Base-by-base conservation (phyloP, 64 coral and sea anemone genomes). In the Montipora efflorescens region DNA sequence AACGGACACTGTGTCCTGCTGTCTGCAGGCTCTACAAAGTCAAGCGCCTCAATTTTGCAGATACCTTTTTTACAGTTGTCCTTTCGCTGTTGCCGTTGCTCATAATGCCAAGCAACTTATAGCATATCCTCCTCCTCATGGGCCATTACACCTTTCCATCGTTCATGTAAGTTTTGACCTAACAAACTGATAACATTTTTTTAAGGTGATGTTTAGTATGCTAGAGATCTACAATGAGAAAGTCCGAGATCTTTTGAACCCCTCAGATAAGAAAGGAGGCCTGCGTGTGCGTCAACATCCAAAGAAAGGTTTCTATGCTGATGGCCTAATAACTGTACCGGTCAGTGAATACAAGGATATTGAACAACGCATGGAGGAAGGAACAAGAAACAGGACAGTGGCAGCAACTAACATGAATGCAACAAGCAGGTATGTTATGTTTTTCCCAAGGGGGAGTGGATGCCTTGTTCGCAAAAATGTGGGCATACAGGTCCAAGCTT, bases 161-260 rank as follows among this genome's bases (percentile, higher is more conserved):
- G 6, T 55, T 7, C 52, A 7, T 5, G 6, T 55, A 55, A 55
- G 52, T 55, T 21, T 4, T 4, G 15, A 14, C 10, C 16, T 67
- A 67, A 67, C 62, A 67, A 67, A 14, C 4, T 21, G 9, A 8
- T 64, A 0, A 22, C 5, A 45, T 20, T 78, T 8, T 19, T 82
- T 83, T n/a, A 64, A 98, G 96, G 96, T 98, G 11, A 46, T 89
- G 61, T 98, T 95, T 57, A 98, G 96, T 52, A 98, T 98, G 96
- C 90, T 98, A 15, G 96, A 98, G 61, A 98, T 98, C 80, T 98
- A 98, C 90, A 98, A 98, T 87, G 95, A 96, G 87, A 90, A 96
- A 78, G 95, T 96, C 5, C 87, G 95, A 14, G 95, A 96, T 71
- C 87, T 96, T 62, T 82, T 96, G 21, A 96, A 96, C 82, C 95